Evolutionary conservation across 2,888 invertebrate genomes (phyloP), one percentile per base, ranked within the genome.

Genomic region (Nemoura dubitans): DNA sequence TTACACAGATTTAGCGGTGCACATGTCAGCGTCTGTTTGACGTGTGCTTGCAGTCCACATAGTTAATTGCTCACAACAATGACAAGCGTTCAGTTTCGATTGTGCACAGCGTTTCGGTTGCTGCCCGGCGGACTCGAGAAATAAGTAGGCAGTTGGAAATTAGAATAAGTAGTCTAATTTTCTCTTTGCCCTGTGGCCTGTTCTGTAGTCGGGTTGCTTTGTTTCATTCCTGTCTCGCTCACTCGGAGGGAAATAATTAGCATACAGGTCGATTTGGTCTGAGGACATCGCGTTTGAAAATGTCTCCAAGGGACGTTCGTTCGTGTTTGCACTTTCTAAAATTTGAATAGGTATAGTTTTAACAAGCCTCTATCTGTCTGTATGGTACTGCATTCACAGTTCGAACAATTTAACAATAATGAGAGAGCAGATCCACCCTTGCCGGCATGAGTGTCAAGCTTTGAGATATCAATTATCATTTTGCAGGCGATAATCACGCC

Each of bases 131-230:
- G 59, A 59, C 59, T 21, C 14, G 59, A 59, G 59, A 59, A 59
- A 59, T 59, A 59, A 59, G 59, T 59, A 59, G 59, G 14, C 59
- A 21, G 59, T 21, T 21, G 59, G 59, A 59, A 59, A 59, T 59
- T 59, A 59, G 59, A 59, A 59, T 59, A 59, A 59, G 59, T 59
- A 59, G 59, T 21, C 59, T 59, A 59, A 59, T 59, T 59, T 59
- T 59, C 59, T 59, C 59, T 59, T 21, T 59, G 59, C 59, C 59
- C 59, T 21, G 59, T 59, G 59, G 59, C 59, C 59, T 21, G 21
- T 59, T 21, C 16, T 59, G 59, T 59, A 7, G 59, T 14, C 14
- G 59, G 14, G 59, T 21, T 59, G 59, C 59, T 59, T 59, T 59
- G 59, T 59, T 59, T 21, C 59, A 21, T 59, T 21, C 59, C 6